Percentiles rank a stretch among this genome's conserved stretches.
phyloP scores from a whole-genome alignment of 2,113 vertebrate genomes.

The Corythaixoides concolor region DNA sequence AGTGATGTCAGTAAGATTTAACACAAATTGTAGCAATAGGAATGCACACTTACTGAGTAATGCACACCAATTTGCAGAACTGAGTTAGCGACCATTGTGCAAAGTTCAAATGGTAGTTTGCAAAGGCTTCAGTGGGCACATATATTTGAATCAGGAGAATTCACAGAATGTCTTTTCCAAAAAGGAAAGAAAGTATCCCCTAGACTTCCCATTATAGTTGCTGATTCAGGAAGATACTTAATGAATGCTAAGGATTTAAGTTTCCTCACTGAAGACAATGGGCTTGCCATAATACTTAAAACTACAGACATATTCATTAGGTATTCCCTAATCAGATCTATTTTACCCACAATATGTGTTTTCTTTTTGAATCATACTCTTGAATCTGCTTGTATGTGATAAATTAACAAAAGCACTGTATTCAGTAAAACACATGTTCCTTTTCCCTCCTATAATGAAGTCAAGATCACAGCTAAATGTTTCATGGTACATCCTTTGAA shows the following conservation, averaged over 20 bases:
- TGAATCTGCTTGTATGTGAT: neutral
- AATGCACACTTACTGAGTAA: neutral
- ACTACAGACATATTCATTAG: neutral
- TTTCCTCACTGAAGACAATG: neutral
- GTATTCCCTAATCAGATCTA: neutral
- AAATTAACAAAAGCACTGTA: neutral
- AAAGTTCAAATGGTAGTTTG: neutral
- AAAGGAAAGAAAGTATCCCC: neutral
- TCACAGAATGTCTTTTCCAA: neutral
- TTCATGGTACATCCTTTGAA: neutral
- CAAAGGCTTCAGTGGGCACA: neutral
- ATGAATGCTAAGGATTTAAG: neutral
- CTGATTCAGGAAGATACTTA: neutral
- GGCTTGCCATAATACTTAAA: neutral
- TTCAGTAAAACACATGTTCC: neutral
- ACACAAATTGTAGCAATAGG: neutral
- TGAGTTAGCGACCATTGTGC: neutral
- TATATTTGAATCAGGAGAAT: neutral
- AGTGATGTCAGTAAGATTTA: neutral
- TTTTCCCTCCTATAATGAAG: neutral
- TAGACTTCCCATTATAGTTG: neutral
- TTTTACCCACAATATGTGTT: neutral
- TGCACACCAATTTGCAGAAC: neutral
- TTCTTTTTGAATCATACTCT: neutral
- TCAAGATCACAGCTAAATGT: neutral